Evolutionary conservation across 2,888 invertebrate species (phyloP), one percentile per base, ranked within the genome.

Genomic region (Drosophila melanosoma): DNA sequence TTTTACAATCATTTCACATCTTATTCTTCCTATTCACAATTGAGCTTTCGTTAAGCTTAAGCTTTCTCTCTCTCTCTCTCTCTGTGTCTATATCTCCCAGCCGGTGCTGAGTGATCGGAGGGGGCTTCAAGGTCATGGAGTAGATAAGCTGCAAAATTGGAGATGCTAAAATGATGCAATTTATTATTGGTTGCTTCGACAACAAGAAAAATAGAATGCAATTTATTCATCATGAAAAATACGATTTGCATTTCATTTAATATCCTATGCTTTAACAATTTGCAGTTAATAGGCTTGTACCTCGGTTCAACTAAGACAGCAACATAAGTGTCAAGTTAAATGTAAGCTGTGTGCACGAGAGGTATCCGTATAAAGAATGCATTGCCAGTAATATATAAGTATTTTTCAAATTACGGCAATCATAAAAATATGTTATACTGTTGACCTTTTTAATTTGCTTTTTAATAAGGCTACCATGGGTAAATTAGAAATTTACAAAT

Each of bases 121-220:
- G 66, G 66, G 42, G 36, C n/a, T 64, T 48, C 64, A 66, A 66
- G 53, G 66, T 66, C 66, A 53, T 40, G n/a, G 10, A n/a, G 8
- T 1, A 38, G 38, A 38, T 38, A 38, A 38, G 17, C 17, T 10
- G 38, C 17, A 17, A 8, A n/a, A 38, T 17, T 38, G 4, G 38
- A n/a, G 38, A n/a, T 38, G 17, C 38, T 38, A 8, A 17, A 38
- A 8, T 17, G 17, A 38, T 38, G 45, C 15, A 15, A 15, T 4
- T 45, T 45, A 7, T 20, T 15, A 23, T 15, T 26, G 15, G 8
- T 15, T 23, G 12, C 7, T 45, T 4, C 3, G 45, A 20, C 45
- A 12, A 12, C 7, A 29, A 29, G 6, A 29, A 29, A 6, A 29
- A 29, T 0, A 29, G 6, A 29, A 45, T 45, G 1, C 15, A 45